A percentile compares a stretch with the other conserved stretches of the same genome.
These are phyloP conservation scores for Aplochiton taeniatus DNA, from an alignment of 2,797 vertebrate species.

Conservation along the genomic window DNA sequence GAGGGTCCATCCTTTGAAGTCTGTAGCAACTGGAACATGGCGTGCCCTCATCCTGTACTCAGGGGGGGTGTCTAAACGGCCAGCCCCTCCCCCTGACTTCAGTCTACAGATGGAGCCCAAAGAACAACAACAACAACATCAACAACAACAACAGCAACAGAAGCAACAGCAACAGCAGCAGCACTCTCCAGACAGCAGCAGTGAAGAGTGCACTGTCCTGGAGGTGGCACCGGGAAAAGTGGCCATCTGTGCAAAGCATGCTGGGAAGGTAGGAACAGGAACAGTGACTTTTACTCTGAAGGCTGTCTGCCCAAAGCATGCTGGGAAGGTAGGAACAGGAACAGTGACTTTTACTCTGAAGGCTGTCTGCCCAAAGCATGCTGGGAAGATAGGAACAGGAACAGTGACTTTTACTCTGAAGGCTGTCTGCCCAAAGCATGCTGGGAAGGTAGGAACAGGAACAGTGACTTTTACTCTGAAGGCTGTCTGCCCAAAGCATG, in stretches of 20 bases:
- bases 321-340: slow-evolving; percentile 36
- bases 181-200: slow-evolving; percentile 92
- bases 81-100: slow-evolving; percentile 79
- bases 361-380: slow-evolving; percentile 14
- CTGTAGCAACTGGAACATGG: background rate
- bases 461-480: background rate
- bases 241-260: slow-evolving; percentile 86
- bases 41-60: background rate
- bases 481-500: too few relatives aligned
- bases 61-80: slow-evolving; percentile 78
- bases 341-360: slow-evolving; percentile 1
- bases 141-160: slow-evolving; percentile 59
- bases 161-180: slow-evolving; percentile 70
- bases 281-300: slow-evolving; percentile 2
- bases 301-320: slow-evolving; percentile 14
- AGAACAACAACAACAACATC: slow-evolving; percentile 59
- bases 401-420: slow-evolving; percentile 9
- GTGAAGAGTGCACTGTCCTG: slow-evolving; percentile 94
- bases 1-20: too few relatives aligned
- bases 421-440: slow-evolving; percentile 14
- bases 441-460: slow-evolving; percentile 34
- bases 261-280: slow-evolving; percentile 83
- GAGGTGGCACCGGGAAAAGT: slow-evolving; percentile 90
- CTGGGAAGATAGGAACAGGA: slow-evolving; percentile 38
- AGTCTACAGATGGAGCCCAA: slow-evolving; percentile 56